Conservation (phyloP, 2,113 vertebrate species). For the Trochalopteron elliotii region DNA sequence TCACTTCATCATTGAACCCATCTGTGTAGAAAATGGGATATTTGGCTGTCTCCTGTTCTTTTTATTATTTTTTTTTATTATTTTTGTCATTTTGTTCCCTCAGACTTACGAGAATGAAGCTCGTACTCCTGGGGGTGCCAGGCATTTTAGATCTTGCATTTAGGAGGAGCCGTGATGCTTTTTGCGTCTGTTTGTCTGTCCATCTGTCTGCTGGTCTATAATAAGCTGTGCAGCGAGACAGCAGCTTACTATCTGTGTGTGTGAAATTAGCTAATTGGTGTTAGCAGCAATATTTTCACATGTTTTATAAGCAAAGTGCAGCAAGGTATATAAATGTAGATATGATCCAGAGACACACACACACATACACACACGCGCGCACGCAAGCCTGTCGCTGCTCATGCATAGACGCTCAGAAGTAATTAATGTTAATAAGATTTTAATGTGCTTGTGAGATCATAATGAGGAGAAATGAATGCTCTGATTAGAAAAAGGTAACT, state of each 20-base stretch:
- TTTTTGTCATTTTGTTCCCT: conserved; percentile 55
- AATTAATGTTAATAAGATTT: conserved; percentile 91
- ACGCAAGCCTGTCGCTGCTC: conserved; percentile 78
- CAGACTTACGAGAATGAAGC: conserved; percentile 57
- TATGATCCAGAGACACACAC: conserved; percentile 80
- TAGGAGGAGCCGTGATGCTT: conserved; percentile 64
- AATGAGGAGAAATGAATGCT: conserved; percentile 89
- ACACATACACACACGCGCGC: neutral
- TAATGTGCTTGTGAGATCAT: conserved; percentile 89
- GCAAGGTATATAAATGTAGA: conserved; percentile 86
- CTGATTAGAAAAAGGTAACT: conserved; percentile 88
- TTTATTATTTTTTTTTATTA: neutral
- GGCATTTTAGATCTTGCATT: conserved; percentile 62
- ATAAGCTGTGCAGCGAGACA: conserved; percentile 76
- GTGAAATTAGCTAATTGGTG: conserved; percentile 87
- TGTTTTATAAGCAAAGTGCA: conserved; percentile 87
- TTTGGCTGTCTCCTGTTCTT: conserved; percentile 54
- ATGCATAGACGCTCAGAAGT: conserved; percentile 85
- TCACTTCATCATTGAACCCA: conserved; percentile 72
- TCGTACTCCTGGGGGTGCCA: conserved; percentile 65
- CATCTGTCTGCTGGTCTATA: conserved; percentile 76
- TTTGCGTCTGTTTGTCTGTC: conserved; percentile 74
- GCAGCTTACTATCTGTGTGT: conserved; percentile 78
- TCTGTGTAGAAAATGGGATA: conserved; percentile 71
- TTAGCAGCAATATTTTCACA: conserved; percentile 87